These are phyloP conservation scores for Heliconius hortense DNA, from an alignment of 2,888 invertebrate species.

Conservation along the genomic window DNA sequence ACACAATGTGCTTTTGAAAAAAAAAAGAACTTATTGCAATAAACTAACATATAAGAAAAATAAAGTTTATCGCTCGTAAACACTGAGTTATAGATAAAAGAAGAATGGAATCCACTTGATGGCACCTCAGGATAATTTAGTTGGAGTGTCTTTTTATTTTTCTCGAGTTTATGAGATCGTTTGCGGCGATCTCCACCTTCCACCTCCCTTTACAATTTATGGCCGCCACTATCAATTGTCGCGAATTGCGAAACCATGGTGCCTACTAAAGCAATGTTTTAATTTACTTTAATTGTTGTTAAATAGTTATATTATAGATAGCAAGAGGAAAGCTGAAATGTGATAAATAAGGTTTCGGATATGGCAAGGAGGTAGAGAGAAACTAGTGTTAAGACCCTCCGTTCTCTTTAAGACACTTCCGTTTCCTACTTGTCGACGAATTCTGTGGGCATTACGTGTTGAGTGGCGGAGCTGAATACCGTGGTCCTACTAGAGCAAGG, in stretches of 20 bases:
- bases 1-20: not conserved
- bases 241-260: conserved; percentile 33
- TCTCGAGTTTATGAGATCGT: conserved; percentile 61
- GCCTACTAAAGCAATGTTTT: conserved; percentile 5
- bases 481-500: no score
- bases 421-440: not conserved
- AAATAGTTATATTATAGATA: no score
- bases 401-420: no score
- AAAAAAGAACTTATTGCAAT: conserved; percentile 12
- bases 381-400: no score
- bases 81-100: conserved; percentile 28
- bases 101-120: conserved; percentile 43
- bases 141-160: conserved; percentile 62
- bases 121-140: conserved; percentile 58
- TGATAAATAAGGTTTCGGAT: no score
- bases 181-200: conserved; percentile 53
- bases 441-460: not conserved
- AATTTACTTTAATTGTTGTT: not conserved
- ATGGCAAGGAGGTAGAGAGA: no score
- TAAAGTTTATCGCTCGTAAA: conserved; percentile 44
- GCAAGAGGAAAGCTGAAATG: no score
- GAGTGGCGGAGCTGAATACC: not conserved
- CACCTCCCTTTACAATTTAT: conserved; percentile 59
- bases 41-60: conserved; percentile 37
- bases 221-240: conserved; percentile 56